Base-by-base conservation (phyloP, 2,888 invertebrate genomes). In the Parnassius smintheus region DNA sequence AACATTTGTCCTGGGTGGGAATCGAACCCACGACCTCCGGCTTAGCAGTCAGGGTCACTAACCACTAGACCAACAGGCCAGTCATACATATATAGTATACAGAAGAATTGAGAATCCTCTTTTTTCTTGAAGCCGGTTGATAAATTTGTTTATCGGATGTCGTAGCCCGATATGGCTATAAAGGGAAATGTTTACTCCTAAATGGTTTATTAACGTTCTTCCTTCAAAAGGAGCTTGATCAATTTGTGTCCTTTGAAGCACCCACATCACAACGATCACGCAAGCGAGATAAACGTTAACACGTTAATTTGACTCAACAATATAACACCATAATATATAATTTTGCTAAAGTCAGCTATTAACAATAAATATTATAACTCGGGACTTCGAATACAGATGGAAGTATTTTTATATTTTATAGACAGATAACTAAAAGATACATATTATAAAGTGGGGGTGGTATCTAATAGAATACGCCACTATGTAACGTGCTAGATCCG, bases 201-300 rank as follows among this genome's bases (percentile, higher is more conserved):
- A 51, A 56, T 50, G 56, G 22, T 55, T 51, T 55, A 61, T 66
- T 68, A 59, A 67, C 62, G 65, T 65, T 63, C n/a, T 64, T 60
- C 65, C 51, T 56, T 45, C 63, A 58, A 66, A 70, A 65, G 66
- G 67, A 68, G 64, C 62, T 65, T 53, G 70, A 69, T 71, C 66
- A 61, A 66, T 61, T 61, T 56, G 68, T 72, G 68, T 75, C 73
- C 72, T 79, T 77, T 77, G 70, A 74, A 70, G 59, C 56, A 62
- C 69, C 69, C 66, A 70, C 75, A 70, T 72, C 67, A 68, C 66
- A 64, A 64, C 62, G 66, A 70, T 68, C 73, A 73, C 72, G 70
- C 71, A 70, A 75, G 46, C 61, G 50, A 73, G 74, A 78, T 77
- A 75, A 81, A 79, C 74, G 64, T 71, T 62, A 62, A 49, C 46